These are phyloP conservation scores for Maniola hyperantus DNA, from an alignment of 2,888 invertebrate genomes.

Conservation along the genomic window DNA sequence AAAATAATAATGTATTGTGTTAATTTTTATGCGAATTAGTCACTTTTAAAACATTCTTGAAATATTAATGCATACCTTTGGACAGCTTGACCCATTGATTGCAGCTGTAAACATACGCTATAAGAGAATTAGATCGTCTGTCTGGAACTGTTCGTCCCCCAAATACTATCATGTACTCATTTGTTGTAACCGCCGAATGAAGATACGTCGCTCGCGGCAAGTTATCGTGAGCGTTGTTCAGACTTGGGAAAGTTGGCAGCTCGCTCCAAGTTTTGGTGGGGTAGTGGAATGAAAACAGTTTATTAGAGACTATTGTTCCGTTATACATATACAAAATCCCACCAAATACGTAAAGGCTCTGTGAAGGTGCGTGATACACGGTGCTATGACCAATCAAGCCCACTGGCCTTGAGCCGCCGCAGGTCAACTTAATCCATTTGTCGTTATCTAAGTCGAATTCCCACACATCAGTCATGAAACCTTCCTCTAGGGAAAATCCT, in stretches of 20 bases:
- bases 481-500: conserved; percentile 89
- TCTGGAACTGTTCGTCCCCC: conserved; percentile 92
- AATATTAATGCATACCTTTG: conserved; percentile 68
- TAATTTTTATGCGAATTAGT: not conserved
- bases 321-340: conserved; percentile 90
- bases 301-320: conserved; percentile 87
- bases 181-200: conserved; percentile 94
- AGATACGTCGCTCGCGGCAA: conserved; percentile 91
- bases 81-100: conserved; percentile 92
- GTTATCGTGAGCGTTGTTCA: conserved; percentile 79
- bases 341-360: conserved; percentile 95
- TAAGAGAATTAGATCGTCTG: conserved; percentile 87
- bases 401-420: conserved; percentile 88
- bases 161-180: conserved; percentile 94
- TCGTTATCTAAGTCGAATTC: conserved; percentile 90
- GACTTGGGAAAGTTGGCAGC: conserved; percentile 86
- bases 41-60: not conserved
- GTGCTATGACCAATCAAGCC: conserved; percentile 95
- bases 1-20: conserved; percentile 7
- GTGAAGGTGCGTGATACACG: conserved; percentile 90
- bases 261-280: conserved; percentile 91
- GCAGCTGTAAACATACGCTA: conserved; percentile 94
- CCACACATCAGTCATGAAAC: conserved; percentile 90
- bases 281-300: conserved; percentile 89
- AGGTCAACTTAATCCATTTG: conserved; percentile 87